Percentiles rank a stretch among this genome's conserved stretches.
These are phyloP conservation scores for Parochlus steinenii DNA, from an alignment of 2,888 invertebrate genomes.

Conservation along the genomic window DNA sequence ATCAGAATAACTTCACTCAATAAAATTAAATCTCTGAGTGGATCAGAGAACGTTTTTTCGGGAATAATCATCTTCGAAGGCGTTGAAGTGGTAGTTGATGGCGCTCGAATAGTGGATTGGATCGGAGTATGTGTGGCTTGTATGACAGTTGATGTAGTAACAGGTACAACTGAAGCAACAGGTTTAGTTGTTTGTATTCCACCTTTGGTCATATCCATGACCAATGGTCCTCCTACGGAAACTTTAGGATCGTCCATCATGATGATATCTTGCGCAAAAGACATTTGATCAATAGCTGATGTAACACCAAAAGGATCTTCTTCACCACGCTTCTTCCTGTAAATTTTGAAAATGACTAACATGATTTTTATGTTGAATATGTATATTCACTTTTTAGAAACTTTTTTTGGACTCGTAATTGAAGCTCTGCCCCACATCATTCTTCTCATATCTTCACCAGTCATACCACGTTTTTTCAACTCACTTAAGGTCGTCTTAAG, in stretches of 20 bases:
- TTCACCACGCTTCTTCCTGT: conserved; percentile 18
- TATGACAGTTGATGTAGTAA: conserved; percentile 12
- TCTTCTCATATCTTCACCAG: conserved; percentile 68
- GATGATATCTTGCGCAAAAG: conserved; percentile 61
- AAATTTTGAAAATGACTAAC: conserved; percentile 6
- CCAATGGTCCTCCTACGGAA: conserved; percentile 9
- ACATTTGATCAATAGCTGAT: conserved; percentile 61
- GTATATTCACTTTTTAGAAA: conserved; percentile 38
- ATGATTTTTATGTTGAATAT: conserved; percentile 6
- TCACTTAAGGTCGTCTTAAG: conserved; percentile 77
- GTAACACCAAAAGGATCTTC: conserved; percentile 30
- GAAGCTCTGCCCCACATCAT: conserved; percentile 86
- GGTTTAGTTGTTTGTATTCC: conserved; percentile 10
- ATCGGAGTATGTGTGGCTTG: conserved; percentile 12
- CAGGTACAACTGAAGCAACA: conserved; percentile 12
- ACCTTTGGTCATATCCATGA: conserved; percentile 14
- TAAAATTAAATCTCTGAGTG: conserved; percentile 43
- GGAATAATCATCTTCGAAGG: conserved; percentile 14
- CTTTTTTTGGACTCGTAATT: conserved; percentile 69
- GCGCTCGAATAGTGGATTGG: conserved; percentile 12
- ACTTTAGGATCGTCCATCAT: conserved; percentile 21
- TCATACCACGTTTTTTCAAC: conserved; percentile 63
- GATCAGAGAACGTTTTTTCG: conserved; percentile 33
- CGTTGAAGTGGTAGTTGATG: conserved; percentile 10
- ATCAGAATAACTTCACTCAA: conserved; percentile 30